Evolutionary conservation across 2,797 vertebrate species (phyloP), one percentile per base, ranked within the genome.

Genomic region (Calcarius lapponicus): DNA sequence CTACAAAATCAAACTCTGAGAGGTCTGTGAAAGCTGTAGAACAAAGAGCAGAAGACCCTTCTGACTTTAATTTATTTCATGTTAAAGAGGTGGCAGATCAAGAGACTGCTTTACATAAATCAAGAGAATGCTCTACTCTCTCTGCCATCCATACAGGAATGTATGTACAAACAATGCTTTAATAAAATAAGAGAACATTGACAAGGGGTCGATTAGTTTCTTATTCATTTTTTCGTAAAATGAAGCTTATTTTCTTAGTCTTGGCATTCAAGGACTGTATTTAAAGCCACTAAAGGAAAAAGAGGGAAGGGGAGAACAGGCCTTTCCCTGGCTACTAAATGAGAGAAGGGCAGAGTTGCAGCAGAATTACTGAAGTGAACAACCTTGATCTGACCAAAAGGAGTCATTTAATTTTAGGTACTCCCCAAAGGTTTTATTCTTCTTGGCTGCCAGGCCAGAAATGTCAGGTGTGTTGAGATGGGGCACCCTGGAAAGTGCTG

Each of bases 401-500:
- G 76, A 97, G 95, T 80, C 50, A 66, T 96, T 95, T 90, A 96
- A 94, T 98, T 98, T 98, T 98, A 98, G 98, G 97, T 98, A 96
- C 97, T 98, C 98, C 98, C 98, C 97, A 97, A 97, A 98, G 98
- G 98, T 97, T 96, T 98, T 96, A 97, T 97, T 96, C 90, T 95
- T 97, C 97, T 95, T 97, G 98, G 98, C 97, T 97, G 96, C 97
- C 92, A 97, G 98, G 98, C 98, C 98, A 98, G 97, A 97, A 97
- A 98, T 97, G 97, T 97, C 98, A 97, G 97, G 97, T 79, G 90
- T 97, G 97, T 97, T 96, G 97, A 98, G 90, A 97, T 88, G 95
- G 97, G 97, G 93, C 88, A 96, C 95, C 97, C 98, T 97, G 97
- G 96, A 97, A 97, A 97, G 97, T 94, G 94, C 95, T 1, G 75